Evolutionary conservation across 53 echinoderm and acorn worm species (phyloP), one percentile per base, ranked within the genome.

Genomic region (Mesocentrotus franciscanus): DNA sequence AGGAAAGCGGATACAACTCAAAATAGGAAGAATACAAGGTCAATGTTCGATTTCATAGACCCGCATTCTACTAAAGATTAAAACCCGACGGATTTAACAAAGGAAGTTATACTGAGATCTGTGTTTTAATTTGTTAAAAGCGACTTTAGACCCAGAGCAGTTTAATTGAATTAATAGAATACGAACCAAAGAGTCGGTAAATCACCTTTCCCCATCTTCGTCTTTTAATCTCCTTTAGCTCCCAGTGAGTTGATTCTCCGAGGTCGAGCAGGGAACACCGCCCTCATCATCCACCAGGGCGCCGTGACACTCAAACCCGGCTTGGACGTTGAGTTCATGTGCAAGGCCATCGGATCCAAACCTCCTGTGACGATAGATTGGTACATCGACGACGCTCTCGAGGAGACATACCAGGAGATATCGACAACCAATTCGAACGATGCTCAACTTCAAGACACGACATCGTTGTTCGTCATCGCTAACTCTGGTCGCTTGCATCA

Each of bases 281-380:
- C 87, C 27, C 11, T 87, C 87, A 12, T 3, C 57, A 58, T 58
- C 29, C 64, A 91, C 49, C 91, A 74, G 6, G n/a, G 13, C 71
- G 59, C 30, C 42, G 75, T 92, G 16, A 92, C 74, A 22, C 71
- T 92, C 49, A 24, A 39, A 55, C 39, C 34, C 18, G 76, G 57
- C 49, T 34, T 39, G 15, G 39, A 49, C 13, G 35, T 68, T n/a
- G 30, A 42, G 20, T 56, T 96, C 66, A 68, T 59, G 0, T 96
- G 96, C 85, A 26, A 60, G 70, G 96, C 92, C 35, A 42, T 17
- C 49, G 71, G 85, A 56, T 81, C 96, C 56, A 79, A 49, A 91
- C 96, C 95, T 36, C 30, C 94, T 34, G 96, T 89, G 29, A 83
- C 79, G 22, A 95, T 96, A 49, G 26, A 56, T 62, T 96, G 96